Percentiles rank a stretch among this genome's conserved stretches.
Evolutionary conservation across 2,113 vertebrate genomes (phyloP).

Genomic region (Fulmarus glacialis): DNA sequence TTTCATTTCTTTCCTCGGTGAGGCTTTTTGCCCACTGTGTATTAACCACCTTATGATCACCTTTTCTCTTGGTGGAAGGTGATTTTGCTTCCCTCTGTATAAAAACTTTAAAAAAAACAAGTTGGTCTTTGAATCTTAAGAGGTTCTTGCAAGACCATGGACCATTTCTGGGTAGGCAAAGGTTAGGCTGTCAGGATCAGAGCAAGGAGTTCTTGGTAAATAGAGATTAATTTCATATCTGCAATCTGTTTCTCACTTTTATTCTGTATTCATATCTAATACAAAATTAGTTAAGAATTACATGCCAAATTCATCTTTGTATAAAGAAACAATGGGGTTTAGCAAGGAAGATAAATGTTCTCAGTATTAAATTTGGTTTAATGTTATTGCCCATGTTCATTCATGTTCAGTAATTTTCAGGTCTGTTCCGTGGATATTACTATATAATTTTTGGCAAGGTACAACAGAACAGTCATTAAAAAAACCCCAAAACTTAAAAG

Average conservation of each 20-base stretch:
- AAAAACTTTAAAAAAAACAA: background rate
- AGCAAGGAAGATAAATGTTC: background rate
- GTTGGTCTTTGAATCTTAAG: background rate
- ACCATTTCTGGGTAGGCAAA: background rate
- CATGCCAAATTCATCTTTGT: background rate
- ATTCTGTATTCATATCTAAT: background rate
- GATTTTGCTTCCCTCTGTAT: background rate
- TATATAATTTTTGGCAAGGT: background rate
- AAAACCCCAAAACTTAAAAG: background rate
- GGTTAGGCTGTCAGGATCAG: background rate
- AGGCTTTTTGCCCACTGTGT: background rate
- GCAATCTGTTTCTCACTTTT: background rate
- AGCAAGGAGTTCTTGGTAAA: background rate
- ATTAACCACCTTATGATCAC: background rate
- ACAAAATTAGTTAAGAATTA: background rate
- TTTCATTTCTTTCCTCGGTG: background rate
- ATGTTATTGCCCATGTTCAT: background rate
- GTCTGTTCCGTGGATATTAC: background rate
- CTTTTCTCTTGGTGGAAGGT: background rate
- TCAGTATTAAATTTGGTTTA: background rate
- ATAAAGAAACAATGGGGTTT: background rate
- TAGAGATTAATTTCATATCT: background rate
- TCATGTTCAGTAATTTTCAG: background rate
- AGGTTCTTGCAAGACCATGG: background rate
- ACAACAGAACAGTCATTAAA: background rate